Evolutionary conservation across 2,113 vertebrate species (phyloP).

Genomic region (Saimiri boliviensis): DNA sequence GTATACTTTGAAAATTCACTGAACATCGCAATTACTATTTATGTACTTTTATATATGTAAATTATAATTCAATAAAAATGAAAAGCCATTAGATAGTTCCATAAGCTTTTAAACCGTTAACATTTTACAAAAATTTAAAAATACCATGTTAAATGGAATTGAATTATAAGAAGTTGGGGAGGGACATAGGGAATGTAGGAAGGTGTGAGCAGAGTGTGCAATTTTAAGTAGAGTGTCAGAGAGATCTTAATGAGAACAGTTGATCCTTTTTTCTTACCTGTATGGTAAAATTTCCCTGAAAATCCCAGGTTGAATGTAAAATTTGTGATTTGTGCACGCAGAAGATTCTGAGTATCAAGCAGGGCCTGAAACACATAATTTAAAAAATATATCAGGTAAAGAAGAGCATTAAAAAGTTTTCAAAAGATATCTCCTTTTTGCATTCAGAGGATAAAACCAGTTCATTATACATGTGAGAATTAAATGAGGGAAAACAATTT

Average conservation of each 20-base stretch:
- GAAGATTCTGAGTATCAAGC: conserved; percentile 89
- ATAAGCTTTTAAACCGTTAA: neutral
- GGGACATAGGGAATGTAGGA: neutral
- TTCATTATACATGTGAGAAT: neutral
- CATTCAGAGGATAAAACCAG: neutral
- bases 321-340: conserved; percentile 89
- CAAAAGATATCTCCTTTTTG: neutral
- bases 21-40: neutral
- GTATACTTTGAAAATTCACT: neutral
- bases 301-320: conserved; percentile 93
- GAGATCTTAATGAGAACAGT: neutral
- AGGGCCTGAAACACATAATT: conserved; percentile 86
- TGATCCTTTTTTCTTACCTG: conserved; percentile 83
- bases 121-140: conserved; percentile 1
- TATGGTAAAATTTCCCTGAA: conserved; percentile 92
- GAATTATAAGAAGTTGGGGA: neutral
- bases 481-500: neutral
- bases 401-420: conserved; percentile 12
- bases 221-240: neutral
- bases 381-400: conserved; percentile 43
- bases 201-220: rapidly evolving
- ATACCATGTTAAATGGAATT: neutral
- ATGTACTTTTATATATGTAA: neutral
- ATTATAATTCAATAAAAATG: neutral
- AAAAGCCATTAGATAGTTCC: neutral